These are phyloP conservation scores for Anoncus sp. DNA, from an alignment of 2,888 invertebrate species.

Conservation along the genomic window DNA sequence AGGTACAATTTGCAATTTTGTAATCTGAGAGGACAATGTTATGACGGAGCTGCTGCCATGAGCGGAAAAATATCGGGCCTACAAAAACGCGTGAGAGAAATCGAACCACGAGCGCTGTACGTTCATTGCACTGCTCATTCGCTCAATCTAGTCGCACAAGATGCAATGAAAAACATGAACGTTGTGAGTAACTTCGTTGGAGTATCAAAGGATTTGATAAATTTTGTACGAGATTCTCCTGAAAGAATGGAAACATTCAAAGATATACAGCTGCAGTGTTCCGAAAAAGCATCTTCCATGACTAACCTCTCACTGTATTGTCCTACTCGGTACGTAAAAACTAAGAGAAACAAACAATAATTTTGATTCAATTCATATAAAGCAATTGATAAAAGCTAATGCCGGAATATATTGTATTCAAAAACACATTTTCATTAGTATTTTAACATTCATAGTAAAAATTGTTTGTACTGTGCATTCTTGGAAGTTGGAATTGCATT, in stretches of 20 bases:
- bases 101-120: slow-evolving; percentile 52
- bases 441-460: too few species aligned
- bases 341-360: too few species aligned
- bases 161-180: slow-evolving; percentile 41
- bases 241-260: slow-evolving; percentile 30
- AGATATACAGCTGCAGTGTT: slow-evolving; percentile 19
- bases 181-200: slow-evolving; percentile 33
- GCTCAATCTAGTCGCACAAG: slow-evolving; percentile 59
- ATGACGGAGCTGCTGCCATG: slow-evolving; percentile 63
- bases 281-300: slow-evolving; percentile 11
- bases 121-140: slow-evolving; percentile 64
- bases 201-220: slow-evolving; percentile 33
- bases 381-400: too few species aligned
- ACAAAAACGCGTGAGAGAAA: slow-evolving; percentile 56
- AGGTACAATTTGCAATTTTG: slow-evolving; percentile 29
- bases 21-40: slow-evolving; percentile 53
- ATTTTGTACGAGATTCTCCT: slow-evolving; percentile 40
- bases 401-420: too few species aligned
- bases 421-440: too few species aligned
- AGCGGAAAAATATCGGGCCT: slow-evolving; percentile 54
- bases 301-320: too few species aligned
- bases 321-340: too few species aligned
- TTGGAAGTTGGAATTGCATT: too few species aligned
- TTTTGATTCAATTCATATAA: too few species aligned
- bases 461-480: too few species aligned